A percentile compares a stretch with the other conserved stretches of the same genome.
Evolutionary conservation across 2,888 invertebrate species (phyloP).

Genomic region (Cerastis leucographa): DNA sequence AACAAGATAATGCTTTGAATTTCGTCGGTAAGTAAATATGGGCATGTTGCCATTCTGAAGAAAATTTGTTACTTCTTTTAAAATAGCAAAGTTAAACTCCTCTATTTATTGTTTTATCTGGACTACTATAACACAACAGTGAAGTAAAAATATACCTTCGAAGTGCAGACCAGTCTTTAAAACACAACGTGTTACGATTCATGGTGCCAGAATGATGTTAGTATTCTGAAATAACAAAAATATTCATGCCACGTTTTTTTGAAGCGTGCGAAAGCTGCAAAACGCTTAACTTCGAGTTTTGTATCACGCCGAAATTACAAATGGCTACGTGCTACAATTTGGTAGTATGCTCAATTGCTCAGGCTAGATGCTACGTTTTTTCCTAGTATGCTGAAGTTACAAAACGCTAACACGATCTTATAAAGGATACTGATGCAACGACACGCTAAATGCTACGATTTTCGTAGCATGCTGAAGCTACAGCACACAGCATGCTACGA

Average conservation of each 20-base stretch:
- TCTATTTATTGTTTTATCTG: neutral
- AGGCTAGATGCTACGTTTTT: neutral
- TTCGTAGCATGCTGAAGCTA: neutral
- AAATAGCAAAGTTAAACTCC: neutral
- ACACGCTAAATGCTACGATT: neutral
- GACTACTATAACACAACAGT: neutral
- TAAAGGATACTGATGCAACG: neutral
- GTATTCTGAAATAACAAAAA: neutral
- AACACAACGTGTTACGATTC: neutral
- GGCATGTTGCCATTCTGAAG: neutral
- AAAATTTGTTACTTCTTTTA: neutral
- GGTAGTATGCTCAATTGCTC: neutral
- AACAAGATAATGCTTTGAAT: constrained; percentile 42
- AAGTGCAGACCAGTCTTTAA: neutral
- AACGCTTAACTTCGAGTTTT: neutral
- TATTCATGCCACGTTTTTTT: neutral
- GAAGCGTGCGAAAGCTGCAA: neutral
- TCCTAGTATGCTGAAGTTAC: neutral
- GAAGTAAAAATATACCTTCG: neutral
- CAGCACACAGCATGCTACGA: neutral
- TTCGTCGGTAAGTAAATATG: constrained; percentile 23
- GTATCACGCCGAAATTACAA: neutral
- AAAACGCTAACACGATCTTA: neutral
- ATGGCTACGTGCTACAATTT: neutral
- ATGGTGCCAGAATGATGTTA: neutral